These are phyloP conservation scores for Pseudomugil tenellus DNA, from an alignment of 2,797 vertebrate species.

Conservation along the genomic window DNA sequence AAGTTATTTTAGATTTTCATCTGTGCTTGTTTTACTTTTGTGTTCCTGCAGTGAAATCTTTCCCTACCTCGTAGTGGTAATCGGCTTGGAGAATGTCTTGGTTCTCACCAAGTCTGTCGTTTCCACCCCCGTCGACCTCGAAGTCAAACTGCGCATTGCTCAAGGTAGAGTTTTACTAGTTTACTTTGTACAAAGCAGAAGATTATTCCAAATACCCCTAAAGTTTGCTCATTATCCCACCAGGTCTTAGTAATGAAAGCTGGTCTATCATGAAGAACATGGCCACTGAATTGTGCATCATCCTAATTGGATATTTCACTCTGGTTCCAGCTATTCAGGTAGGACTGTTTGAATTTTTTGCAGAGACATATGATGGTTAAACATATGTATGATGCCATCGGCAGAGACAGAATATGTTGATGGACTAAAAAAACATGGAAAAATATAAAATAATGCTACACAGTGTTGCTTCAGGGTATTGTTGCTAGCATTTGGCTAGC, in stretches of 20 bases:
- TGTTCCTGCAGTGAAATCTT: constrained; percentile 91
- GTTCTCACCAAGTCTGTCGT: constrained; percentile 98
- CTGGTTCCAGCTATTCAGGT: constrained; percentile 98
- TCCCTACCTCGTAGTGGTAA: constrained; percentile 96
- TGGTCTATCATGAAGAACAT: constrained; percentile 99
- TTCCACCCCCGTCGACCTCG: constrained; percentile 96
- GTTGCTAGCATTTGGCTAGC: neutral
- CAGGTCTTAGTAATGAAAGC: constrained; percentile 97
- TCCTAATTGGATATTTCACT: constrained; percentile 97
- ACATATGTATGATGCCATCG: neutral
- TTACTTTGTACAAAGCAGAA: neutral
- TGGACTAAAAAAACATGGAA: neutral
- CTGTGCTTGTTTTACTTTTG: neutral
- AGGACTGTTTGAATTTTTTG: neutral
- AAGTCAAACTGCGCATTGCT: constrained; percentile 96
- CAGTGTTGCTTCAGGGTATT: too few relatives aligned
- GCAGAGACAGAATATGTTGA: neutral
- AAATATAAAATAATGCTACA: neutral
- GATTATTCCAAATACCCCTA: neutral
- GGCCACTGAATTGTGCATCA: constrained; percentile 96
- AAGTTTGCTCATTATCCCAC: neutral
- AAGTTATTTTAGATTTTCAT: neutral
- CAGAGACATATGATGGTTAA: neutral
- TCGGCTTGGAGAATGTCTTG: constrained; percentile 96
- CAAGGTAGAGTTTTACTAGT: constrained; percentile 83